phyloP scores from a whole-genome alignment of 2,888 invertebrate species.

The Encarsia formosa region DNA sequence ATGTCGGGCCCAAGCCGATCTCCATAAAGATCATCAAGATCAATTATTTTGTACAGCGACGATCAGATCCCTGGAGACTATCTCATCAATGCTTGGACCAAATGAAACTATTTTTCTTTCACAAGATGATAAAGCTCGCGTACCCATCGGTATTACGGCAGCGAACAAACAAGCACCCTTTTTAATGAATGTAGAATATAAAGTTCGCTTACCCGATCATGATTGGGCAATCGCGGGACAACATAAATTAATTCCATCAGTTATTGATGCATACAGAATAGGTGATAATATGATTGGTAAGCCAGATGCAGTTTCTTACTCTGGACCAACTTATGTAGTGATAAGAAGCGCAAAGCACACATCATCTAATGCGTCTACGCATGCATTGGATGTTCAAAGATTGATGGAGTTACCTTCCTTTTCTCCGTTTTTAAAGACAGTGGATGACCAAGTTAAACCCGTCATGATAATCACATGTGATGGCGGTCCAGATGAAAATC shows the following conservation, averaged over 20 bases:
- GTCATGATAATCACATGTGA: slow-evolving; percentile 27
- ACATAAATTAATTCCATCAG: slow-evolving; percentile 38
- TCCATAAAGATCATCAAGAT: neutral
- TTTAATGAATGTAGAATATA: slow-evolving; percentile 37
- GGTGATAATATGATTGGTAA: slow-evolving; percentile 31
- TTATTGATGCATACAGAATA: slow-evolving; percentile 35
- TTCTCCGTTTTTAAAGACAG: neutral
- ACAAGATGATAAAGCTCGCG: neutral
- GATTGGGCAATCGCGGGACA: slow-evolving; percentile 36
- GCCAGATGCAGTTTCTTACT: slow-evolving; percentile 40
- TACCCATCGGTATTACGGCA: no score
- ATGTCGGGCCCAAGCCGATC: no score
- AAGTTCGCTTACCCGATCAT: slow-evolving; percentile 36
- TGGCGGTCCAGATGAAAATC: slow-evolving; percentile 23
- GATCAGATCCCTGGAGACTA: neutral
- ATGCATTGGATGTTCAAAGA: slow-evolving; percentile 8
- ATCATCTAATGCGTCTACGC: slow-evolving; percentile 33
- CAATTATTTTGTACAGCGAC: neutral
- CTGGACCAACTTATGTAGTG: slow-evolving; percentile 49
- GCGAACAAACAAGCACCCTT: slow-evolving; percentile 44
- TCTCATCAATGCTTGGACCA: neutral
- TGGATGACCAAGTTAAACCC: slow-evolving; percentile 4
- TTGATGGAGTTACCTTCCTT: neutral
- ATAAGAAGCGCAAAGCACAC: slow-evolving; percentile 37
- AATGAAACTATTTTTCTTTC: neutral